A percentile compares a stretch with the other conserved stretches of the same genome.
phyloP scores from a whole-genome alignment of 2,113 vertebrate species.

The Alouatta palliata region DNA sequence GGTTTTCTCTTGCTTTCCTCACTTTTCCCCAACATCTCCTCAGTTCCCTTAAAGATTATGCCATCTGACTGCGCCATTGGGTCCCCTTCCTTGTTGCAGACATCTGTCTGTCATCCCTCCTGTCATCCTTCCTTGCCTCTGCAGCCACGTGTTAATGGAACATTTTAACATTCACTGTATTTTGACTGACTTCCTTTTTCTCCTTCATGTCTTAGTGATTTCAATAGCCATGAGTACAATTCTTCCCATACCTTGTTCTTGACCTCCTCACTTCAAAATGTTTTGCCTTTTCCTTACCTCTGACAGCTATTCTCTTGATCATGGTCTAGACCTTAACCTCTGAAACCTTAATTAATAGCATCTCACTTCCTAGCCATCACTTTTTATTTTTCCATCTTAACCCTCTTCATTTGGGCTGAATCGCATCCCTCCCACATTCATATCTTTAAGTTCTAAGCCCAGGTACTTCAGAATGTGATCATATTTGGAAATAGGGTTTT shows the following conservation, averaged over 20 bases:
- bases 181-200: neutral
- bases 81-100: neutral
- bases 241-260: neutral
- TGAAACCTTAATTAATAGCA: neutral
- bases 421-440: neutral
- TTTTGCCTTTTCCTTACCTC: neutral
- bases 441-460: neutral
- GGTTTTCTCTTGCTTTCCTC: neutral
- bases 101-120: neutral
- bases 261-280: neutral
- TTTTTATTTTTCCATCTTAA: neutral
- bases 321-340: neutral
- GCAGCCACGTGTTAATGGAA: neutral
- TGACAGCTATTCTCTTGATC: neutral
- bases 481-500: neutral
- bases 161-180: neutral
- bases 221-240: neutral
- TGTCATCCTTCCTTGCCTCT: neutral
- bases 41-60: neutral
- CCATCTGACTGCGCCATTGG: neutral
- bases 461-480: neutral
- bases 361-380: neutral
- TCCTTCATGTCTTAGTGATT: neutral
- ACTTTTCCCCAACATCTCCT: neutral
- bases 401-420: neutral